Percentiles rank a stretch among this genome's conserved stretches.
These are phyloP conservation scores for Dynastes hyllus DNA, from an alignment of 2,888 invertebrate species.

Conservation along the genomic window DNA sequence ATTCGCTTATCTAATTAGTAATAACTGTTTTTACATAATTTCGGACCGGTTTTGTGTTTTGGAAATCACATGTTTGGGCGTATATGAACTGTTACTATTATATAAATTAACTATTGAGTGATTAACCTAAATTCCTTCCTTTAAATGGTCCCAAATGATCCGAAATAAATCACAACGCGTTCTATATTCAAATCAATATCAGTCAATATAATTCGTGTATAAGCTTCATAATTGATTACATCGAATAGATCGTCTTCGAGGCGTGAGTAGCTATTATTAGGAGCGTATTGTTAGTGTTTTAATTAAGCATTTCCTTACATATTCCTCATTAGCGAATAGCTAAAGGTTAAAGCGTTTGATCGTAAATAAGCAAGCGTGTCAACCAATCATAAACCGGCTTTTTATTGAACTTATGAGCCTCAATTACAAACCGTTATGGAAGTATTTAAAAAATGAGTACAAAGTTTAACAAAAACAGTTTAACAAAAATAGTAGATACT, in stretches of 20 bases:
- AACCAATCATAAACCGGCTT: neutral
- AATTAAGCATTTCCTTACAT: conserved; percentile 28
- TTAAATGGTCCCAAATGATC: conserved; percentile 6
- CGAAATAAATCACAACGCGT: conserved; percentile 29
- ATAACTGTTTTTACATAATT: conserved; percentile 28
- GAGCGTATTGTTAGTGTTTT: conserved; percentile 32
- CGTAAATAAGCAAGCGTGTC: conserved; percentile 12
- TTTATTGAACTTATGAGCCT: too few relatives aligned
- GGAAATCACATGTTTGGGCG: neutral
- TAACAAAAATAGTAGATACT: too few relatives aligned
- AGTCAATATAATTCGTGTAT: neutral
- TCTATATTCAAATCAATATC: conserved; percentile 37
- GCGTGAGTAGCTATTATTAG: conserved; percentile 18
- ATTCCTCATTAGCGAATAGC: conserved; percentile 28
- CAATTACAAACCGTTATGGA: too few relatives aligned
- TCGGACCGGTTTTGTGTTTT: conserved; percentile 33
- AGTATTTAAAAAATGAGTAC: too few relatives aligned
- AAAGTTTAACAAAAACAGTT: too few relatives aligned
- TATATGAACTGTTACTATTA: conserved; percentile 13
- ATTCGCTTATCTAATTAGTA: conserved; percentile 37
- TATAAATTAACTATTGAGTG: conserved; percentile 26
- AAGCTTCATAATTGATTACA: conserved; percentile 39
- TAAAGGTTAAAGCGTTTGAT: conserved; percentile 10
- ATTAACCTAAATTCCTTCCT: conserved; percentile 36
- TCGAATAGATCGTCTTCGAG: conserved; percentile 20